phyloP scores from a whole-genome alignment of 53 echinoderm and acorn worm species.

The Glandiceps talaboti region DNA sequence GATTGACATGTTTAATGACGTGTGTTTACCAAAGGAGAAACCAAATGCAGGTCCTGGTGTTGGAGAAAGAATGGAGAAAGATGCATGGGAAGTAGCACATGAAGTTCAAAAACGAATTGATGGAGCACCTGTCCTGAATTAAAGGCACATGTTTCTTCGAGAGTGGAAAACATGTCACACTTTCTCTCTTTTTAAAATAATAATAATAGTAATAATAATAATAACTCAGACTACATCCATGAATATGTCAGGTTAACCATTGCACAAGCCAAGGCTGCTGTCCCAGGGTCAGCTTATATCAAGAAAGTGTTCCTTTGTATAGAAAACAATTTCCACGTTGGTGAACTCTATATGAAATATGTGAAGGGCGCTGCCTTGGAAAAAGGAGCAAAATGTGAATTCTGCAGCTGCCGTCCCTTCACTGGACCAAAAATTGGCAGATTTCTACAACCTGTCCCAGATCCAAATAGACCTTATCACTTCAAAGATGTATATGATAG shows the following conservation, averaged over 20 bases:
- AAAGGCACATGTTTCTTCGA: background rate
- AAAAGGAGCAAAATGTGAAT: background rate
- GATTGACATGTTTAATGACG: background rate
- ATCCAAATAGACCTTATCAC: too few relatives aligned
- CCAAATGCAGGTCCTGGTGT: slow-evolving; percentile 14
- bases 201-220: too few relatives aligned
- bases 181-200: too few relatives aligned
- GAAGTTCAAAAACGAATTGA: slow-evolving; percentile 12
- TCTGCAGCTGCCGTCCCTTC: background rate
- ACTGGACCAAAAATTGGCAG: background rate
- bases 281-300: slow-evolving; percentile 6
- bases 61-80: slow-evolving; percentile 6
- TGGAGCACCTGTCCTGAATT: slow-evolving; percentile 8
- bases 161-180: background rate
- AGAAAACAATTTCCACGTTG: slow-evolving; percentile 1
- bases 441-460: slow-evolving; percentile 13
- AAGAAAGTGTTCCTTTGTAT: slow-evolving; percentile 4
- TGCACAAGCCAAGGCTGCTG: background rate
- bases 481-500: too few relatives aligned
- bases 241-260: background rate
- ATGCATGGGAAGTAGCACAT: slow-evolving; percentile 14
- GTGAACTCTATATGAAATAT: slow-evolving; percentile 13
- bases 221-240: background rate
- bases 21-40: slow-evolving; percentile 3
- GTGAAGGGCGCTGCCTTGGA: slow-evolving; percentile 3